Evolutionary conservation across 2,113 vertebrate species (phyloP).

Genomic region (Amblyornis subalaris): DNA sequence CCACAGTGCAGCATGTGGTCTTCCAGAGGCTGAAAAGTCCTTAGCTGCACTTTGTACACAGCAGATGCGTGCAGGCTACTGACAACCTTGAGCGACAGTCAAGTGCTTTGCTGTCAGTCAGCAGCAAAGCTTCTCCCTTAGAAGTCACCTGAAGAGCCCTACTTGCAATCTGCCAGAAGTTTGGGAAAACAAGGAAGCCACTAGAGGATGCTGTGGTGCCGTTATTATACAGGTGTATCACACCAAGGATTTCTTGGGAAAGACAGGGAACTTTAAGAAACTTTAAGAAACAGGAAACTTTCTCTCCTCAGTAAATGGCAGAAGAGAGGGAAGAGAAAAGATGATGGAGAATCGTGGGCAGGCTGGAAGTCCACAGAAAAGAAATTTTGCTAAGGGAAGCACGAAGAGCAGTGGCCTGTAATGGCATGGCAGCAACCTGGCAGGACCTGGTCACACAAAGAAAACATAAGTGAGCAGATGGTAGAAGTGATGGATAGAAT

Average conservation of each 20-base stretch:
- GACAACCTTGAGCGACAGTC: neutral
- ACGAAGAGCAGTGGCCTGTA: neutral
- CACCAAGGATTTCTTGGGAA: neutral
- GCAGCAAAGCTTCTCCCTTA: neutral
- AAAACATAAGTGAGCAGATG: neutral
- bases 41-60: neutral
- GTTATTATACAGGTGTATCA: neutral
- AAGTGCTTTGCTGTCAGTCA: neutral
- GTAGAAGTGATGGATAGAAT: neutral
- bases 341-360: neutral
- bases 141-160: neutral
- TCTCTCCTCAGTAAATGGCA: neutral
- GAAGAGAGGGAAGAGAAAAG: rapidly evolving
- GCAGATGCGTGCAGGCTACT: neutral
- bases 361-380: neutral
- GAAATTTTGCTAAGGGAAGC: neutral
- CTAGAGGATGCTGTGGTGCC: slow-evolving; percentile 53
- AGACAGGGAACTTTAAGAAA: neutral
- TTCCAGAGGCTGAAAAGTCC: neutral
- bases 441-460: neutral
- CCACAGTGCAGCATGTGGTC: neutral
- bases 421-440: rapidly evolving
- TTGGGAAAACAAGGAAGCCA: neutral
- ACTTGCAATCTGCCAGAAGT: neutral
- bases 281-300: neutral